These are phyloP conservation scores for Equus quagga DNA, from an alignment of 2,113 vertebrate species.

Conservation along the genomic window DNA sequence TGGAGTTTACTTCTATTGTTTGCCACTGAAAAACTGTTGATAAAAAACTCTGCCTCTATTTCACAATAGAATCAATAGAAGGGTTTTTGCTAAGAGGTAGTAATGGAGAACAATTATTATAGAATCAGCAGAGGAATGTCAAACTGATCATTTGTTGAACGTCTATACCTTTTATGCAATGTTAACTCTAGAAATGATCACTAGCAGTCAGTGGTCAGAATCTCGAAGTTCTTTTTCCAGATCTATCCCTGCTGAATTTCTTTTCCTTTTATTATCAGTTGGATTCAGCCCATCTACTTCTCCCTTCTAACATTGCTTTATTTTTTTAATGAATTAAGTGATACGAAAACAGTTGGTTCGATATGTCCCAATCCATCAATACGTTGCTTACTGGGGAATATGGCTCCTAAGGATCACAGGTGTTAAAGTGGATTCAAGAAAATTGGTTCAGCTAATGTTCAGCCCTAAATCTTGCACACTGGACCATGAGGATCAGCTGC, in stretches of 20 bases:
- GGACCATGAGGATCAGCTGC: not conserved
- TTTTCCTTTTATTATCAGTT: slow-evolving; percentile 45
- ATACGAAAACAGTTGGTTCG: slow-evolving; percentile 46
- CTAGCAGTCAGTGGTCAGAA: not conserved
- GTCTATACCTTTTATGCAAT: not conserved
- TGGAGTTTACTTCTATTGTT: not conserved
- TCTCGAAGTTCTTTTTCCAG: slow-evolving; percentile 26
- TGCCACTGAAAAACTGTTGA: not conserved
- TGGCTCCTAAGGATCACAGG: not conserved
- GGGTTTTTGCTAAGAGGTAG: not conserved
- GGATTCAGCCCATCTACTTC: slow-evolving; percentile 52
- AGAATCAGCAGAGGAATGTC: not conserved
- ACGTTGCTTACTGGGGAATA: slow-evolving; percentile 8
- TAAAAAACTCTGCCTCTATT: not conserved
- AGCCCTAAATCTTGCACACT: slow-evolving; percentile 46
- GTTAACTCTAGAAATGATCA: slow-evolving; percentile 1
- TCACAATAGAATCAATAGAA: not conserved
- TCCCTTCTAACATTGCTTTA: slow-evolving; percentile 12
- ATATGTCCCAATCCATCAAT: not conserved
- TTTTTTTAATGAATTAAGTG: slow-evolving; percentile 66
- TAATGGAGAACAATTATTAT: not conserved
- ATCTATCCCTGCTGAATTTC: not conserved
- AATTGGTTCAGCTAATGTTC: slow-evolving; percentile 51
- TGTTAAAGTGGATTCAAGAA: slow-evolving; percentile 52
- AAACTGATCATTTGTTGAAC: not conserved